These are phyloP conservation scores for Caerostris darwini DNA, from an alignment of 1,140 invertebrate species.

Conservation along the genomic window DNA sequence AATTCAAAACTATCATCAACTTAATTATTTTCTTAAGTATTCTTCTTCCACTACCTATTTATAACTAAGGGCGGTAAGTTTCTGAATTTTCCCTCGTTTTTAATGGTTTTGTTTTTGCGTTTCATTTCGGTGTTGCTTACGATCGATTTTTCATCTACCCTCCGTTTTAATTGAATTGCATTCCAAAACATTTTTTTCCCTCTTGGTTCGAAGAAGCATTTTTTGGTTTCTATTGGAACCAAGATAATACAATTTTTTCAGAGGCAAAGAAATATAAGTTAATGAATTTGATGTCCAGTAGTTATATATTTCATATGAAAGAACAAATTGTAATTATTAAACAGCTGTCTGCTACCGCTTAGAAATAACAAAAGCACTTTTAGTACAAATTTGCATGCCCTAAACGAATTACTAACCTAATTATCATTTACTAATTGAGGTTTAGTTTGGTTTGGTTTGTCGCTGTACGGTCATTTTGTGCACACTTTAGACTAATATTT, in stretches of 20 bases:
- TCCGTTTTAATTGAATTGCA: background rate
- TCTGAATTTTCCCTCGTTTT: background rate
- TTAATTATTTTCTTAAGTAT: background rate
- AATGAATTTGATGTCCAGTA: background rate
- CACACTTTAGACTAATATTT: no score
- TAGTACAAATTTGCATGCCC: no score
- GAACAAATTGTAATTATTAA: no score
- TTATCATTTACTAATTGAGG: no score
- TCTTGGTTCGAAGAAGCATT: background rate
- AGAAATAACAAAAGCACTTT: no score
- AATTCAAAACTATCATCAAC: background rate
- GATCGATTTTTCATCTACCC: background rate
- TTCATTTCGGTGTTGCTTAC: background rate
- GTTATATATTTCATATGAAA: background rate
- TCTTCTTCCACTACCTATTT: background rate
- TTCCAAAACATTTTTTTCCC: background rate
- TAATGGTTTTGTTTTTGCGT: background rate
- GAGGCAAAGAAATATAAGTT: background rate
- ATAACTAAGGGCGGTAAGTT: background rate
- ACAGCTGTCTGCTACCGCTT: no score
- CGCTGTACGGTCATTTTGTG: no score
- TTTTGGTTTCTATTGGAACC: background rate
- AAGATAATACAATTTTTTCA: background rate
- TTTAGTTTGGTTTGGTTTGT: no score
- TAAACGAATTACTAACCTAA: no score